Evolutionary conservation across 1,140 invertebrate genomes (phyloP).

Genomic region (Orchestia grillus): DNA sequence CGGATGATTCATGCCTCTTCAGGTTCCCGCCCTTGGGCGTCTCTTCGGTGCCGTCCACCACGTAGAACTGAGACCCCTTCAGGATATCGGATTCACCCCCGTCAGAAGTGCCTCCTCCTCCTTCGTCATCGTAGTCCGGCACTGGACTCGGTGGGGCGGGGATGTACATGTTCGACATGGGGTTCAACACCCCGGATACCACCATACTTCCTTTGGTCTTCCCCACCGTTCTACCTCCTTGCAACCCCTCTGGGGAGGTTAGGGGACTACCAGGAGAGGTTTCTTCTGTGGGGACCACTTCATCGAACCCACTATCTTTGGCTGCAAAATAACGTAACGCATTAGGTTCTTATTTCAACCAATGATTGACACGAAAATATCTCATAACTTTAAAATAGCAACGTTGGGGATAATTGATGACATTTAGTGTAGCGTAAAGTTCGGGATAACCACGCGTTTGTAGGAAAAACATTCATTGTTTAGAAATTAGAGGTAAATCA

Average conservation of each 20-base stretch:
- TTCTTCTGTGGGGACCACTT: conserved; percentile 59
- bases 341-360: no score
- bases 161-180: conserved; percentile 69
- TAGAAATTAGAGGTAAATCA: no score
- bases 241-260: background rate
- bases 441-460: no score
- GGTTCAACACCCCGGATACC: conserved; percentile 66
- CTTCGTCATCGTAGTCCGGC: conserved; percentile 69
- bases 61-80: conserved; percentile 63
- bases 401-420: no score
- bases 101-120: conserved; percentile 58
- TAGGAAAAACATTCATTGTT: no score
- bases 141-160: conserved; percentile 68
- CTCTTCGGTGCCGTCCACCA: conserved; percentile 7
- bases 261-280: background rate
- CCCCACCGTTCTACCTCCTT: conserved; percentile 36
- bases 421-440: no score
- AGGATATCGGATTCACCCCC: conserved; percentile 64
- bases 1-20: conserved; percentile 57
- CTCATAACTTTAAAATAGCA: no score
- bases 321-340: conserved; percentile 59
- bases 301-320: conserved; percentile 68
- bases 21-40: conserved; percentile 60
- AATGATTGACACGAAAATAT: no score
- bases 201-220: conserved; percentile 61